Evolutionary conservation across 2,113 vertebrate genomes (phyloP), one percentile per base, ranked within the genome.

Genomic region (Ifrita kowaldi): DNA sequence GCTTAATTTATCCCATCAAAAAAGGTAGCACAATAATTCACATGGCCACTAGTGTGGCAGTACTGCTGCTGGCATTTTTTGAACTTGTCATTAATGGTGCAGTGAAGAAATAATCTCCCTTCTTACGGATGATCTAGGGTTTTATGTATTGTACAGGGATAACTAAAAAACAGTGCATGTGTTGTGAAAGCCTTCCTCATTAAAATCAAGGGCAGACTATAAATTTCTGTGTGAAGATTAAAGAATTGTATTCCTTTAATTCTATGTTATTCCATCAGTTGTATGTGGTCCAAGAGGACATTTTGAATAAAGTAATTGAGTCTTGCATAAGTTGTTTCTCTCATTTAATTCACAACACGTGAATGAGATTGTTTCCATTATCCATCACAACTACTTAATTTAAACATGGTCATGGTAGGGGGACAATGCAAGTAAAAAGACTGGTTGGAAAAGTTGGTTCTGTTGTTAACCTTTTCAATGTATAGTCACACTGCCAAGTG

Each of bases 281-380:
- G 55, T 88, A 64, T 68, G 73, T 86, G 69, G 37, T 90, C 83
- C 44, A 74, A 84, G 73, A 91, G 67, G 68, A 85, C 75, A 56
- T 95, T 91, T n/a, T 93, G 79, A 95, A 93, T 95, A 96, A 96
- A 91, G 57, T 60, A 80, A 86, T 20, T 84, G 68, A 75, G 75
- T 88, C 65, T 95, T 92, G 56, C 68, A 5, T 55, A 80, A 95
- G 79, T 85, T 85, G 79, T 94, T 93, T 94, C 93, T 95, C 46
- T 94, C 24, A 17, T 94, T 91, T 96, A 90, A 95, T 89, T 95
- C 76, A 64, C 67, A 90, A 84, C 83, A 91, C 1, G 12, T 87
- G 89, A 76, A 79, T 30, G 52, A 84, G 82, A 59, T 86, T 2
- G 8, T 92, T 93, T 92, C 83, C 73, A 71, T 74, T 84, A 68